Evolutionary conservation across 2,797 vertebrate genomes (phyloP).

Genomic region (Phyllotis vaccarum): DNA sequence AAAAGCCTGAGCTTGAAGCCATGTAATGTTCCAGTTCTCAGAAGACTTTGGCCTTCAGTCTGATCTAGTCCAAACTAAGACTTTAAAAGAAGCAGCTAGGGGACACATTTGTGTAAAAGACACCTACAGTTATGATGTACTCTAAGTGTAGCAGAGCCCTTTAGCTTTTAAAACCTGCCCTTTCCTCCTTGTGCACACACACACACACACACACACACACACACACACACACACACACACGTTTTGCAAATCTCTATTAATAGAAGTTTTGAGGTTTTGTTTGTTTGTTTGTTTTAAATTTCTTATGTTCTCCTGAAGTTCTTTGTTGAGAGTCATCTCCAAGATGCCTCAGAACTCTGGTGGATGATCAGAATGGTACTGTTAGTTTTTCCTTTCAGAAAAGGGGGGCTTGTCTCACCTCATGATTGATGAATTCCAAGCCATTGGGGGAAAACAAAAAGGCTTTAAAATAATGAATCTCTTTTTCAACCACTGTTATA

Average conservation of each 20-base stretch:
- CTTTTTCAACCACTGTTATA: conserved; percentile 83
- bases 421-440: conserved; percentile 76
- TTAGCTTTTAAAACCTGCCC: not conserved
- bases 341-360: conserved; percentile 18
- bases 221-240: not conserved
- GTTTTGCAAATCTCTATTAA: conserved; percentile 2
- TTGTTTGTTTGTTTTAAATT: not conserved
- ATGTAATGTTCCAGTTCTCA: not conserved
- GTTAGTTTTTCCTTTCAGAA: conserved; percentile 68
- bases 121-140: conserved; percentile 9
- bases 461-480: conserved; percentile 81
- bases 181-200: not conserved
- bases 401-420: conserved; percentile 67
- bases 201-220: not conserved
- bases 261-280: not conserved
- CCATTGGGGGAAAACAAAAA: conserved; percentile 80
- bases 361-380: conserved; percentile 22
- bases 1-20: conserved; percentile 26
- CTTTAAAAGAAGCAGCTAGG: not conserved
- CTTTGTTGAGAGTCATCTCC: conserved; percentile 5
- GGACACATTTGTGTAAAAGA: not conserved
- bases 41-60: not conserved
- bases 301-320: conserved; percentile 21
- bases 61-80: not conserved
- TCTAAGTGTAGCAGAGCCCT: not conserved